These are phyloP conservation scores for Pampus argenteus DNA, from an alignment of 2,797 vertebrate species.

Conservation along the genomic window DNA sequence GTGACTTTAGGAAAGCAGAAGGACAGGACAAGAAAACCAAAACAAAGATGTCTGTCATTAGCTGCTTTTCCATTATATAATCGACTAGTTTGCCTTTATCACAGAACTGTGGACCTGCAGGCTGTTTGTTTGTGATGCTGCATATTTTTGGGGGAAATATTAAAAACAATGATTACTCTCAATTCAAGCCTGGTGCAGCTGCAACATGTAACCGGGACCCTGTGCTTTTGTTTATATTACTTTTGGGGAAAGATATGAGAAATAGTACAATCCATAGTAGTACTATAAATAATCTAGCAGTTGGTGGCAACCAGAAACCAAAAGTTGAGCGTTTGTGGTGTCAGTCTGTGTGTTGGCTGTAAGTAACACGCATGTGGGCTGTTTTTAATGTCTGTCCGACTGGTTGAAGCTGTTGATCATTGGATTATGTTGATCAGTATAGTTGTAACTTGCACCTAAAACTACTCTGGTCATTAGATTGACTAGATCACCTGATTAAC, in stretches of 20 bases:
- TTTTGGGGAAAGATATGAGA: conserved; percentile 4
- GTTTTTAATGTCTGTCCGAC: background rate
- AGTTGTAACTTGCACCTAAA: background rate
- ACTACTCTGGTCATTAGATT: conserved; percentile 17
- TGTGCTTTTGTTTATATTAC: conserved; percentile 9
- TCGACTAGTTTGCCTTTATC: conserved; percentile 13
- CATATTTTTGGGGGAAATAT: conserved; percentile 7
- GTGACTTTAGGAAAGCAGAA: conserved; percentile 73
- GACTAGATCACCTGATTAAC: conserved; percentile 13
- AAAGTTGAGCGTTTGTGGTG: background rate
- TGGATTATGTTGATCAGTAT: conserved; percentile 5
- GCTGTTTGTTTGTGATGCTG: conserved; percentile 9
- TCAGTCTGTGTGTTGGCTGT: background rate
- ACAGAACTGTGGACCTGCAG: background rate
- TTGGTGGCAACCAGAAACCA: background rate
- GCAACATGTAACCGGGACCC: background rate
- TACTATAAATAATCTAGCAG: background rate
- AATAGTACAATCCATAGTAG: background rate
- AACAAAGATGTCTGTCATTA: conserved; percentile 61
- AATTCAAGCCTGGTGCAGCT: conserved; percentile 9
- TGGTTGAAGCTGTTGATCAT: conserved; percentile 10
- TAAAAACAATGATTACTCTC: background rate
- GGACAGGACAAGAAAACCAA: conserved; percentile 61
- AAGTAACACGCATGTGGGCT: background rate
- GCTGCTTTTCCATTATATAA: conserved; percentile 43